Percentiles rank a stretch among this genome's conserved stretches.
phyloP scores from a whole-genome alignment of 2,113 vertebrate genomes.

The Ia io region DNA sequence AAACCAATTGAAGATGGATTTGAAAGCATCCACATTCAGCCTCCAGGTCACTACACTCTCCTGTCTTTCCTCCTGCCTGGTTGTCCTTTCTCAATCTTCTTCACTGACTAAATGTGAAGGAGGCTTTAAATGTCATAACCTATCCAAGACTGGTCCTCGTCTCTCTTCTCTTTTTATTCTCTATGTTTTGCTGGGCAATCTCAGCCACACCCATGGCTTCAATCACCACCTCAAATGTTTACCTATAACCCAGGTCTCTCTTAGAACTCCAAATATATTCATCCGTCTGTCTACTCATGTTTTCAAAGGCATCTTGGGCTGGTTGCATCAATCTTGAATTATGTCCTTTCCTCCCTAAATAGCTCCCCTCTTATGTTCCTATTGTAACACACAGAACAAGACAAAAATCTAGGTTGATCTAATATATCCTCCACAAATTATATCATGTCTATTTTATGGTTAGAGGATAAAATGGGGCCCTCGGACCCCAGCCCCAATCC shows the following conservation, averaged over 20 bases:
- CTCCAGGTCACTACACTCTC: not conserved
- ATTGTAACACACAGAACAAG: not conserved
- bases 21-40: not conserved
- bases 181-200: not conserved
- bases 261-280: not conserved
- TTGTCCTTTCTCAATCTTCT: not conserved
- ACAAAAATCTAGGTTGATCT: not conserved
- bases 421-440: not conserved
- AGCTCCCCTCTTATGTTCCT: not conserved
- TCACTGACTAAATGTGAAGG: not conserved
- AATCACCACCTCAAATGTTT: not conserved
- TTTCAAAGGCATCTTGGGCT: not conserved
- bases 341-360: not conserved
- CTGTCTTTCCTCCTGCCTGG: not conserved
- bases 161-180: not conserved
- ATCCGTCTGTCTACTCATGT: not conserved
- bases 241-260: not conserved
- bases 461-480: no score
- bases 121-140: not conserved
- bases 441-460: not conserved
- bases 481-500: not conserved
- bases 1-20: not conserved
- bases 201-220: not conserved
- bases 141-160: not conserved
- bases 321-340: not conserved